These are phyloP conservation scores for Halocaridina rubra DNA, from an alignment of 2,888 invertebrate genomes.

Conservation along the genomic window DNA sequence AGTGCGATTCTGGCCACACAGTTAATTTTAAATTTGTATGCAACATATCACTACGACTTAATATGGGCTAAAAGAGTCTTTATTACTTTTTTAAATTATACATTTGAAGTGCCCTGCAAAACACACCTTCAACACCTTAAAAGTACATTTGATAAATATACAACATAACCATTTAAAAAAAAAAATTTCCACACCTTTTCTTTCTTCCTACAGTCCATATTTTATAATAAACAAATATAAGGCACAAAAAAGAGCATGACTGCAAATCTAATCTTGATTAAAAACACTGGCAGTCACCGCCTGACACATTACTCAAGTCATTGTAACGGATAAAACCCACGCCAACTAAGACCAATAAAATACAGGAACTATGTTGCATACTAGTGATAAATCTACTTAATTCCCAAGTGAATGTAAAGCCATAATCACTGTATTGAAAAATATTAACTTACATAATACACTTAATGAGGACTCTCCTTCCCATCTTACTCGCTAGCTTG, in stretches of 20 bases:
- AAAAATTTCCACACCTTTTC: neutral
- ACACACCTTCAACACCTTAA: too few species aligned
- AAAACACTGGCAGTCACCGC: neutral
- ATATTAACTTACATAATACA: neutral
- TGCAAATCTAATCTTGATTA: conserved; percentile 3
- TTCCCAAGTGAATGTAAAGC: neutral
- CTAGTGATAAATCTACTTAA: conserved; percentile 13
- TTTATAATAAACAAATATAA: conserved; percentile 21
- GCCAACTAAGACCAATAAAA: neutral
- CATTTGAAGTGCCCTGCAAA: too few species aligned
- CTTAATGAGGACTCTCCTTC: too few species aligned
- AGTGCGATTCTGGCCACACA: too few species aligned
- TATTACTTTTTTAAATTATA: too few species aligned
- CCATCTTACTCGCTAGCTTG: too few species aligned
- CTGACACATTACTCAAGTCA: neutral
- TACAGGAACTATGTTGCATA: conserved; percentile 23
- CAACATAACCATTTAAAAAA: too few species aligned
- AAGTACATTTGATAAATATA: neutral
- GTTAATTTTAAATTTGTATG: too few species aligned
- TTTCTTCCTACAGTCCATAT: neutral
- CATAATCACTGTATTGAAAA: neutral
- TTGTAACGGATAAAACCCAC: too few species aligned
- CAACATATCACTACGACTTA: too few species aligned
- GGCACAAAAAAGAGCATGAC: conserved; percentile 45
- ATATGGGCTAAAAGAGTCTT: too few species aligned